A percentile compares a stretch with the other conserved stretches of the same genome.
Conservation (phyloP, 2,888 invertebrate genomes). For the Oscheius myriophilus region DNA sequence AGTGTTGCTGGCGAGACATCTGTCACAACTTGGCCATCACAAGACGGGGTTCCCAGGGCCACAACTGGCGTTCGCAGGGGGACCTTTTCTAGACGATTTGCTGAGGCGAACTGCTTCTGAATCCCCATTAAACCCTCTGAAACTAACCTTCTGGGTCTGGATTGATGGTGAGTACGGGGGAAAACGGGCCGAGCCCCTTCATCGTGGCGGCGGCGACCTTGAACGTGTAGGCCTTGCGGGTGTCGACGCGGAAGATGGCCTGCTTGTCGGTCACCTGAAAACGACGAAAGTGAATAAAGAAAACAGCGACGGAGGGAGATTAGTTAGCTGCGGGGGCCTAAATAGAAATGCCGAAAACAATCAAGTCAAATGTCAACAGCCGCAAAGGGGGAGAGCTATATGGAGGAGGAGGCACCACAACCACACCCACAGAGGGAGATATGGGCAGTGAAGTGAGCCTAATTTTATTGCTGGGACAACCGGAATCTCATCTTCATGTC, state of each 20-base stretch:
- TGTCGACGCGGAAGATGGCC: constrained; percentile 60
- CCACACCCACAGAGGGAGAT: no score
- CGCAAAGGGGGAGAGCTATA: not conserved
- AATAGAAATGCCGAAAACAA: constrained; percentile 27
- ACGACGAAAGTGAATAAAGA: not conserved
- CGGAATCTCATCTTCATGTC: no score
- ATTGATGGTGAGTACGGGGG: constrained; percentile 61
- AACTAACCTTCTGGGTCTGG: constrained; percentile 60
- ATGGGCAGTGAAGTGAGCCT: no score
- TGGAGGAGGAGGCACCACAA: no score
- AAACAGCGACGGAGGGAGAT: not conserved
- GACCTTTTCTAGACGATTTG: no score
- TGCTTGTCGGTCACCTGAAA: constrained; percentile 57
- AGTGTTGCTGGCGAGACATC: constrained; percentile 7
- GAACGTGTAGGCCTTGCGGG: constrained; percentile 74
- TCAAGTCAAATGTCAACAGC: constrained; percentile 23
- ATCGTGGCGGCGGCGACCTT: constrained; percentile 95
- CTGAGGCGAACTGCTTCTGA: no score
- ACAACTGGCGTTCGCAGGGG: no score
- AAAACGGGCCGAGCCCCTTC: constrained; percentile 91
- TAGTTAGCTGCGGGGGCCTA: not conserved
- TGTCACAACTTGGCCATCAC: no score
- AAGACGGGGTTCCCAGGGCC: no score
- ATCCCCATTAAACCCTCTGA: not conserved
- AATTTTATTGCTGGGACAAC: no score